Base-by-base conservation (phyloP, 2,888 invertebrate species). In the Nemoura dubitans region DNA sequence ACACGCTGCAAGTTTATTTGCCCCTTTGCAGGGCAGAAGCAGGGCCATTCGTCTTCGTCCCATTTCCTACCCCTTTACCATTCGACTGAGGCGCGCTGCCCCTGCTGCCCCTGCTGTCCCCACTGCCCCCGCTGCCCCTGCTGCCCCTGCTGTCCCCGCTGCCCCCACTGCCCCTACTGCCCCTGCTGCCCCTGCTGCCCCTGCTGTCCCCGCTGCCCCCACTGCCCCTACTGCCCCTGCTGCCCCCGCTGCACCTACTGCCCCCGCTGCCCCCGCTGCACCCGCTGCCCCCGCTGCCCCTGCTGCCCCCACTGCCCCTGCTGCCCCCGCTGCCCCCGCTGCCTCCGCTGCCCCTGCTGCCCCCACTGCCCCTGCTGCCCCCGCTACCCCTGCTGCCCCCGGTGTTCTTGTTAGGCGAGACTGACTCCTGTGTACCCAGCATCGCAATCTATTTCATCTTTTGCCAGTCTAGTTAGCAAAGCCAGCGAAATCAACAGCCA, bases 21-120 rank as follows among this genome's bases (percentile, higher is more conserved):
- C 10, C 30, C 26, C 30, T 10, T 10, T 30, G 30, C 81, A 29
- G 36, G 36, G 28, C 81, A n/a, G 81, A 10, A 78, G 81, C 81
- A 81, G 10, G 25, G 81, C 81, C 28, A 81, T 81, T 81, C 81
- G 81, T 81, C 81, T 81, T 81, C 81, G 30, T 81, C 81, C 27
- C 29, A 81, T 81, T 81, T 30, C 30, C 16, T 29, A 28, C 81
- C 29, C 80, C 28, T 80, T 80, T 80, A 6, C 26, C n/a, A 25
- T 80, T 27, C n/a, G 6, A 14, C 10, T 25, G 6, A 14, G 3
- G 5, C 28, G 16, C 30, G 6, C 30, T n/a, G 27, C 81, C 81
- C 30, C 0, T 30, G 27, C 5, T n/a, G 27, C 30, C 21, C 7
- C 81, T 16, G n/a, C 30, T 10, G 27, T 30, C 81, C 30, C 0